Percentiles rank a stretch among this genome's conserved stretches.
Evolutionary conservation across 1,140 invertebrate species (phyloP).

Genomic region (Trichonephila clavata): DNA sequence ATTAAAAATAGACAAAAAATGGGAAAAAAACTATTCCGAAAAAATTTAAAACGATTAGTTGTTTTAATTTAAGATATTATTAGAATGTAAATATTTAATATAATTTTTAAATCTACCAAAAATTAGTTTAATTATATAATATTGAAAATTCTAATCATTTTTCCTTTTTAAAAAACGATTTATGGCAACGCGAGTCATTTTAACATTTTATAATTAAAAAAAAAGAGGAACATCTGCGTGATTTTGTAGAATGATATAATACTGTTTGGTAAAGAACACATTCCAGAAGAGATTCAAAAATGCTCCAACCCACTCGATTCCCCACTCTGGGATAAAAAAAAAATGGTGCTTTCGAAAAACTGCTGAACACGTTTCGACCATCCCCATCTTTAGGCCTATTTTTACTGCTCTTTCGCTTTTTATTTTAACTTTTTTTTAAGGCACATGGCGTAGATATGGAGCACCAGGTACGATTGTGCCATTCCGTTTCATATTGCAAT

Average conservation of each 20-base stretch:
- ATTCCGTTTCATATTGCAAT: neutral
- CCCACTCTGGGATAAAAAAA: neutral
- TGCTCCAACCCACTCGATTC: neutral
- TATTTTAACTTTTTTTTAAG: neutral
- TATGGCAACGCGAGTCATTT: too few relatives aligned
- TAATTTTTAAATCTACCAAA: too few relatives aligned
- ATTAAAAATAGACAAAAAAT: too few relatives aligned
- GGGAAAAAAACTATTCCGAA: too few relatives aligned
- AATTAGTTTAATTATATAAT: too few relatives aligned
- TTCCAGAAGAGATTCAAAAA: conserved; percentile 19
- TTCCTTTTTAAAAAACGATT: too few relatives aligned
- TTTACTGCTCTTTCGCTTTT: neutral
- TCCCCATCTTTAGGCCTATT: neutral
- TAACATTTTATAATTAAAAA: too few relatives aligned
- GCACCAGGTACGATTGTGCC: conserved; percentile 21
- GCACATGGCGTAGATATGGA: neutral
- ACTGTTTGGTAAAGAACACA: conserved; percentile 61
- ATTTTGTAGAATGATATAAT: conserved; percentile 32
- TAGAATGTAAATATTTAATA: too few relatives aligned
- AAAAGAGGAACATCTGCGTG: too few relatives aligned
- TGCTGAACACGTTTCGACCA: conserved; percentile 52
- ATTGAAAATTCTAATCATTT: too few relatives aligned
- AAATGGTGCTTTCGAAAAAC: neutral
- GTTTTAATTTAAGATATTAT: too few relatives aligned
- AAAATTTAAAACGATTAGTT: too few relatives aligned